phyloP scores from a whole-genome alignment of 2,113 vertebrate species.

The Numenius arquata region DNA sequence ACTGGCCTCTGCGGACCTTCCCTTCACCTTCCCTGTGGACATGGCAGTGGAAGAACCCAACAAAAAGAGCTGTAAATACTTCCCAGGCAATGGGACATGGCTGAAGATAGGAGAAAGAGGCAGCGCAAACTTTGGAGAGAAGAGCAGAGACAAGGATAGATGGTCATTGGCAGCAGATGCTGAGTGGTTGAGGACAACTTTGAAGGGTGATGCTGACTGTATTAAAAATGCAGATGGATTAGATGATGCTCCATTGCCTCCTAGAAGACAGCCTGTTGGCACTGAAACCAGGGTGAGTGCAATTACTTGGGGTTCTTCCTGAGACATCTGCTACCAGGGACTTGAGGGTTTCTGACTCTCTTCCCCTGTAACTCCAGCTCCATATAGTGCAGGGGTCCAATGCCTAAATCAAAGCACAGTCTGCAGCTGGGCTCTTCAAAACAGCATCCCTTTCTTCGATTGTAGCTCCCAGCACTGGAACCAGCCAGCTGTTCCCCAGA shows the following conservation, averaged over 20 bases:
- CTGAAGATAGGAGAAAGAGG: background rate
- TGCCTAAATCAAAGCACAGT: background rate
- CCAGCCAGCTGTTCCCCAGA: constrained; percentile 45
- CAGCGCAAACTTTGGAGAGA: background rate
- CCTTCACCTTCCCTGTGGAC: constrained; percentile 2
- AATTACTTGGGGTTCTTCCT: background rate
- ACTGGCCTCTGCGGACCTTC: constrained; percentile 8
- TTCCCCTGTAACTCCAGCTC: background rate
- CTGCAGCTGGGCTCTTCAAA: background rate
- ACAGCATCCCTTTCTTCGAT: background rate
- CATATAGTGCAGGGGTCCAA: no score
- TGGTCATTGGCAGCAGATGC: background rate
- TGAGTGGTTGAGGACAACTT: background rate
- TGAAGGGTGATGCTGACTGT: background rate
- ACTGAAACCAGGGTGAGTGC: constrained; percentile 35
- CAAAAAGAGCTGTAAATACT: constrained; percentile 57
- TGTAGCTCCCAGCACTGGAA: constrained; percentile 32
- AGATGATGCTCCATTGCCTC: background rate
- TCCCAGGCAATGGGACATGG: background rate
- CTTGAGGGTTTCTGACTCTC: background rate
- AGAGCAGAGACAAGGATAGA: background rate
- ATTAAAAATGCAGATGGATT: constrained; percentile 53
- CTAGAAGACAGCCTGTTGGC: constrained; percentile 37
- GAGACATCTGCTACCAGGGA: background rate
- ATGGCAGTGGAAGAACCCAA: constrained; percentile 38